Percentiles rank a stretch among this genome's conserved stretches.
Conservation (phyloP, 2,888 invertebrate genomes). For the Trimorus sp. region DNA sequence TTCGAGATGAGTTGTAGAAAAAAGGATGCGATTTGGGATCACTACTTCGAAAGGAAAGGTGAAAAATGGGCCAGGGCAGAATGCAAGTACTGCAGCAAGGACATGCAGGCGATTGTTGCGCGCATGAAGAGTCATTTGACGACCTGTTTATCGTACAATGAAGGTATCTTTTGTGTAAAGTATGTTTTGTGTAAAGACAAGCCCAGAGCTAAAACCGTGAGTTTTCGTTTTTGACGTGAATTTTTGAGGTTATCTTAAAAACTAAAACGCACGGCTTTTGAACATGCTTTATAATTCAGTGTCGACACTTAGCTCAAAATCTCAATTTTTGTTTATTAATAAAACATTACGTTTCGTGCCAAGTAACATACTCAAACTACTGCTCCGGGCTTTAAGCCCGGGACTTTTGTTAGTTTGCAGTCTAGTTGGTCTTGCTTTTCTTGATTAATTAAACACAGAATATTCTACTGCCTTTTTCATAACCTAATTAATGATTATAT, state of each 20-base stretch:
- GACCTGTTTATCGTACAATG: conserved; percentile 18
- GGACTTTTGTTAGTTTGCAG: too few relatives aligned
- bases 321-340: neutral
- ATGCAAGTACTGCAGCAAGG: conserved; percentile 25
- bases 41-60: conserved; percentile 23
- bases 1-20: conserved; percentile 26
- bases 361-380: neutral
- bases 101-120: conserved; percentile 35
- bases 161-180: conserved; percentile 24
- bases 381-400: conserved; percentile 2
- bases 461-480: conserved; percentile 12
- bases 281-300: conserved; percentile 2
- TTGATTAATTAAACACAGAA: conserved; percentile 17
- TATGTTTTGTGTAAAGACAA: conserved; percentile 11
- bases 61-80: conserved; percentile 25
- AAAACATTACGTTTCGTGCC: neutral
- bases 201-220: conserved; percentile 9
- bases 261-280: conserved; percentile 12
- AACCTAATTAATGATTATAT: conserved; percentile 15
- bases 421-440: conserved; percentile 17
- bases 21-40: conserved; percentile 29
- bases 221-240: conserved; percentile 13
- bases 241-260: conserved; percentile 11
- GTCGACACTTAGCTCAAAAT: conserved; percentile 28
- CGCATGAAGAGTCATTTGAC: conserved; percentile 34